Conservation (phyloP, 30 jellyfish, hydroid and myxozoan genomes). For the Turritopsis rubra region DNA sequence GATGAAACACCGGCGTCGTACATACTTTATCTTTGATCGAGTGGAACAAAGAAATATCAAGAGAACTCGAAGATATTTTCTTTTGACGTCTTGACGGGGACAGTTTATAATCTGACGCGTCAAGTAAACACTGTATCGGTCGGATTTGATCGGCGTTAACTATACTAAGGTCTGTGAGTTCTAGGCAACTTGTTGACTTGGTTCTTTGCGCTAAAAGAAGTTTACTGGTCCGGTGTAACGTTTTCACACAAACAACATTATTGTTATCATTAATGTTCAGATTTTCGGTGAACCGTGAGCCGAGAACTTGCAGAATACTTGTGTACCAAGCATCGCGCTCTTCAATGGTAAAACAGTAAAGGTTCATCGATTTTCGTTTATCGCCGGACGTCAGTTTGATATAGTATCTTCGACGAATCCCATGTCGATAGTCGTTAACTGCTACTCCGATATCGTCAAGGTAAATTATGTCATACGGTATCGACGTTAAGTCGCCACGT, state of each 20-base stretch:
- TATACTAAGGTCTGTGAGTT: conserved; percentile 14
- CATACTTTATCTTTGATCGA: not conserved
- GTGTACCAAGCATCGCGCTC: conserved; percentile 40
- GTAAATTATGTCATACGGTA: conserved; percentile 20
- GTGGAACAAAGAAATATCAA: not conserved
- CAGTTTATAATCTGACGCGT: not conserved
- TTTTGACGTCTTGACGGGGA: conserved; percentile 3
- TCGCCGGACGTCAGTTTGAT: conserved; percentile 12
- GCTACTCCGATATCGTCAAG: conserved; percentile 18
- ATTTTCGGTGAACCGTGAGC: conserved; percentile 24
- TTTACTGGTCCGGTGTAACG: not conserved
- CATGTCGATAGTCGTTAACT: conserved; percentile 19
- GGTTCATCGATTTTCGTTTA: not conserved
- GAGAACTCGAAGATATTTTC: conserved; percentile 1
- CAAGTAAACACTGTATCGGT: not conserved
- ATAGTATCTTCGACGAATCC: conserved; percentile 21
- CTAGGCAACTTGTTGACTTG: conserved; percentile 25
- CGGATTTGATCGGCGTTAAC: not conserved
- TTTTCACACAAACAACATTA: not conserved
- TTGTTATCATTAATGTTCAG: not conserved
- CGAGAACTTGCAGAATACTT: conserved; percentile 23
- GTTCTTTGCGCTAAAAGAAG: not conserved
- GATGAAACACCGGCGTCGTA: not conserved
- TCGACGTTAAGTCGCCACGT: conserved; percentile 37
- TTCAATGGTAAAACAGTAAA: conserved; percentile 22